These are phyloP conservation scores for Lasioglossum albipes DNA, from an alignment of 1,140 invertebrate species.

Conservation along the genomic window DNA sequence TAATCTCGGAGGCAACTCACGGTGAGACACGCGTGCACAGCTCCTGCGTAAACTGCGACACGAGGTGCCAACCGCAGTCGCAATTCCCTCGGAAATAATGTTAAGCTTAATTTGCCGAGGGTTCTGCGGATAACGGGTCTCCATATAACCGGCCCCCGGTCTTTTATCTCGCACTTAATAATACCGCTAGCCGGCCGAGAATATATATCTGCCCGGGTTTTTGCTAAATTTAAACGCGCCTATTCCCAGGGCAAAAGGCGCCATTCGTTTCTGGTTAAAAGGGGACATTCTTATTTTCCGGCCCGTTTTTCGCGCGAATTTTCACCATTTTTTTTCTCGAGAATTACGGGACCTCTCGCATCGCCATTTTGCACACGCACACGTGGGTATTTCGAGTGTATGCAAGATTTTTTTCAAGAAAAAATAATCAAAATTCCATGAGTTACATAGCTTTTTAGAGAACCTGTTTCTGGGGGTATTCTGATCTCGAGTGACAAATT, in stretches of 20 bases:
- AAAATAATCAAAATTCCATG: no score
- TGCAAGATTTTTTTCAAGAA: no score
- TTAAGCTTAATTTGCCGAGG: constrained; percentile 25
- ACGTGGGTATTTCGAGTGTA: no score
- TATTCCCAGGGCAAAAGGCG: background rate
- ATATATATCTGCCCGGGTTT: background rate
- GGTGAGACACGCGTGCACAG: no score
- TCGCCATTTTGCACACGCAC: no score
- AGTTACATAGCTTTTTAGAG: no score
- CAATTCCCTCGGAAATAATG: constrained; percentile 20
- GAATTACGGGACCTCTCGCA: no score
- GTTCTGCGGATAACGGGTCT: constrained; percentile 13
- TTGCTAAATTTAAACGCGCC: background rate
- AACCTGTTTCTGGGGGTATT: no score
- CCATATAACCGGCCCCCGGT: background rate
- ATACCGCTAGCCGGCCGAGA: background rate
- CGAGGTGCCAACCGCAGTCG: background rate
- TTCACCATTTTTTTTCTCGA: no score
- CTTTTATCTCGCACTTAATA: constrained; percentile 36
- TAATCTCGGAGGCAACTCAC: constrained; percentile 5
- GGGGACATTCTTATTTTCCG: no score
- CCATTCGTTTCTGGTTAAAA: background rate
- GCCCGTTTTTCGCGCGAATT: no score
- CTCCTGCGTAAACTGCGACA: background rate
- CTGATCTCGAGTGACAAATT: no score